Evolutionary conservation across 2,113 vertebrate species (phyloP).

Genomic region (Saccopteryx bilineata): DNA sequence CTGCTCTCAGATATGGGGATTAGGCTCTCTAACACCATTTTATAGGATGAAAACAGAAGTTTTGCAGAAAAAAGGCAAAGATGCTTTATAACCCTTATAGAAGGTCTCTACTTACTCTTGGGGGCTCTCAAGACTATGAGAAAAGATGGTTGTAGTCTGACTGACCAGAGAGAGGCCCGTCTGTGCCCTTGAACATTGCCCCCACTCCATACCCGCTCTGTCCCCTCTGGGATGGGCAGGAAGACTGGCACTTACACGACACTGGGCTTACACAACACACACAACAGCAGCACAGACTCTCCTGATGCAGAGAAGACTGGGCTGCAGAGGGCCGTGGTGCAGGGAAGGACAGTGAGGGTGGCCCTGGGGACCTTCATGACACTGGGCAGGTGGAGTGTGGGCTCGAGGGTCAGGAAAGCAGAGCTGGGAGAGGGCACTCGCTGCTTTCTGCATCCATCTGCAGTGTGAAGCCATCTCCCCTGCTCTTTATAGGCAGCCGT

Average conservation of each 20-base stretch:
- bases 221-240: not conserved
- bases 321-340: conserved; percentile 72
- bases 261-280: not conserved
- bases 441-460: conserved; percentile 25
- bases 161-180: not conserved
- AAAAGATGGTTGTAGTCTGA: not conserved
- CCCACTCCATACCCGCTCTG: fast-evolving
- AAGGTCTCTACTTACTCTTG: not conserved
- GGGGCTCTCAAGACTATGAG: not conserved
- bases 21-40: not conserved
- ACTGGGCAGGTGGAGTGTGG: fast-evolving
- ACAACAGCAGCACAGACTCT: conserved; percentile 71
- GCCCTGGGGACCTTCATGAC: conserved; percentile 80
- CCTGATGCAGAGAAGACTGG: conserved; percentile 77
- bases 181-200: not conserved
- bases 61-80: not conserved
- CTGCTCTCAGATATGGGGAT: not conserved
- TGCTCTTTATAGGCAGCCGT: conserved; percentile 79
- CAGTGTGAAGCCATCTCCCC: conserved; percentile 11
- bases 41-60: not conserved
- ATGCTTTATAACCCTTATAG: not conserved
- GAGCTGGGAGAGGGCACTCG: not conserved
- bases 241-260: conserved; percentile 79
- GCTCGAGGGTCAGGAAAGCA: fast-evolving
- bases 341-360: conserved; percentile 74